A percentile compares a stretch with the other conserved stretches of the same genome.
Evolutionary conservation across 2,113 vertebrate genomes (phyloP).

Genomic region (Psilopsiagon aurifrons): DNA sequence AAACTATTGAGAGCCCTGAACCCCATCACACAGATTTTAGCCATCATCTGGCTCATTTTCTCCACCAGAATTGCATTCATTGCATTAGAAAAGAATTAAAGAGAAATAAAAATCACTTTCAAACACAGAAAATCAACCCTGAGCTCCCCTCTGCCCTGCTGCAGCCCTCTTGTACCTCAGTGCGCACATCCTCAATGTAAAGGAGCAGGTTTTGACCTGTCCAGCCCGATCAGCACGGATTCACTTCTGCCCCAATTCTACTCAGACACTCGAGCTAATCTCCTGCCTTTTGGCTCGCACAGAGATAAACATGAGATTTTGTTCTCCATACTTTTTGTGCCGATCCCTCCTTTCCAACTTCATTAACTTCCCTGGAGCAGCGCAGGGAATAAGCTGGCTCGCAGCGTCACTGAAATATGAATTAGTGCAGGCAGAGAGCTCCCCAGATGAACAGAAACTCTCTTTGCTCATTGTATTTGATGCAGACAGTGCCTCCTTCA

Average conservation of each 20-base stretch:
- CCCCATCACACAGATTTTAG: background rate
- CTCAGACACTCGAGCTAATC: background rate
- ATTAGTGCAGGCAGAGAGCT: background rate
- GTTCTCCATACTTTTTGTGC: background rate
- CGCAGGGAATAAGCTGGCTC: background rate
- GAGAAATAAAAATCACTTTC: background rate
- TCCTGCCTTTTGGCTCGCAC: background rate
- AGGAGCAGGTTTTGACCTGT: background rate
- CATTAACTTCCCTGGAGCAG: background rate
- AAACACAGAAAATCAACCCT: background rate
- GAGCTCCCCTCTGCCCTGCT: background rate
- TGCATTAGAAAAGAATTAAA: background rate
- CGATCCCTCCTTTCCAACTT: background rate
- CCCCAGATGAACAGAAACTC: background rate
- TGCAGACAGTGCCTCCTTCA: background rate
- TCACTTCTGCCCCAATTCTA: background rate
- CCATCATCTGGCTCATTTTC: background rate
- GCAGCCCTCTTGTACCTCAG: background rate
- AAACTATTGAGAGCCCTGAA: background rate
- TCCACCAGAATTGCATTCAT: background rate
- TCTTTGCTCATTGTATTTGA: background rate
- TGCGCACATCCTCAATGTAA: background rate
- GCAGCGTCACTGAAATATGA: background rate
- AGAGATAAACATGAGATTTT: background rate
- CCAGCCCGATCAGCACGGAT: background rate